Base-by-base conservation (phyloP, 2,888 invertebrate genomes). In the Junonia oenone region DNA sequence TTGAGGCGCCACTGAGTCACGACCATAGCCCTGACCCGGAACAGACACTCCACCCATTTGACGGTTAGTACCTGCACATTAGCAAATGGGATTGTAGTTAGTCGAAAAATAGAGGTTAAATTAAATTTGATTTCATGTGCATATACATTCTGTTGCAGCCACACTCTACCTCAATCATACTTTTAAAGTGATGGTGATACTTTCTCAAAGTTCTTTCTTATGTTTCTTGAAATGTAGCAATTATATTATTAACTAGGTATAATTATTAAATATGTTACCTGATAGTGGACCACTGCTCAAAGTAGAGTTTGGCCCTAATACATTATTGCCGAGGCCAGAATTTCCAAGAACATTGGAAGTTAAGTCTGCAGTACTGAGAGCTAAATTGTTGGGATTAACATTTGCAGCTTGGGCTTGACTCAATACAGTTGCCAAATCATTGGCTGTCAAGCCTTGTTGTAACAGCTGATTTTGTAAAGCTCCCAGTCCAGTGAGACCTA, bases 401-500 rank as follows among this genome's bases (percentile, higher is more conserved):
- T 72, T 78, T 1, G 80, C 66, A 0, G 62, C 67, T 46, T 70
- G 68, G 1, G 58, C 62, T 55, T 60, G 68, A 0, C 82, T 75
- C 2, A 90, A 69, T 3, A 88, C 82, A 17, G 85, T 81, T 0
- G 89, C 85, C 22, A 89, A 63, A 52, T 90, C 89, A 62, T 66
- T 86, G 2, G 90, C 89, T 0, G 90, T 88, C 22, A 90, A 68
- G 1, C 91, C 91, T 72, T 91, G 91, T 59, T 91, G 91, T 0
- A 91, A 72, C 6, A 91, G 69, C 65, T 90, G 90, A 65, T 88
- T 90, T 59, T 91, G 91, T 2, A 90, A 75, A 8, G 90, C 88
- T 33, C 90, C 90, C 13, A 91, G 63, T 6, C 90, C 90, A 3
- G 85, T 81, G 38, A 90, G 72, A 38, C 89, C 83, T 38, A 91